Conservation (phyloP, 2,113 vertebrate species). For the Pluvianellus socialis region DNA sequence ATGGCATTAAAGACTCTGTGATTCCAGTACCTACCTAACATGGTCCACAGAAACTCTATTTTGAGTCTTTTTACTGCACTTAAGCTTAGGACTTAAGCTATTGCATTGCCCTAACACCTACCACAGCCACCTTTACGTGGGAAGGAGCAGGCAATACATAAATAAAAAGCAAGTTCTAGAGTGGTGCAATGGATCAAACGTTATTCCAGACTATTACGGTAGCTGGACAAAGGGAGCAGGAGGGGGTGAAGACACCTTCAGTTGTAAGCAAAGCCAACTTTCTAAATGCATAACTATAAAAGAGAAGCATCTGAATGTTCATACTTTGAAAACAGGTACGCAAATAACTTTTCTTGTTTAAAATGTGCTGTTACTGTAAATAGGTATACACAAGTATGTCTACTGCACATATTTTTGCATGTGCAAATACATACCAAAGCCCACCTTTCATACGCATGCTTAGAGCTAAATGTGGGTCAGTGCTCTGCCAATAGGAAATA, state of each 20-base stretch:
- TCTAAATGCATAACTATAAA: neutral
- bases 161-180: neutral
- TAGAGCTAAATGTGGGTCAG: neutral
- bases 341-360: neutral
- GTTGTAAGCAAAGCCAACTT: neutral
- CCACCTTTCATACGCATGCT: neutral
- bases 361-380: neutral
- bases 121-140: neutral
- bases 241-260: neutral
- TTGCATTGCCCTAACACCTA: rapidly evolving
- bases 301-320: neutral
- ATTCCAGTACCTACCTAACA: neutral
- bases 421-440: neutral
- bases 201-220: neutral
- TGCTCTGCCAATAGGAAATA: neutral
- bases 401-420: neutral
- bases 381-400: neutral
- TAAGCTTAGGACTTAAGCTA: neutral
- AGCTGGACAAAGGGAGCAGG: neutral
- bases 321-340: neutral
- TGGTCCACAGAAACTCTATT: neutral
- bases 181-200: neutral
- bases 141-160: neutral
- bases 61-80: neutral
- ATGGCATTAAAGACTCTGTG: neutral